Evolutionary conservation across 2,888 invertebrate species (phyloP), one percentile per base, ranked within the genome.

Genomic region (Diogma glabrata): DNA sequence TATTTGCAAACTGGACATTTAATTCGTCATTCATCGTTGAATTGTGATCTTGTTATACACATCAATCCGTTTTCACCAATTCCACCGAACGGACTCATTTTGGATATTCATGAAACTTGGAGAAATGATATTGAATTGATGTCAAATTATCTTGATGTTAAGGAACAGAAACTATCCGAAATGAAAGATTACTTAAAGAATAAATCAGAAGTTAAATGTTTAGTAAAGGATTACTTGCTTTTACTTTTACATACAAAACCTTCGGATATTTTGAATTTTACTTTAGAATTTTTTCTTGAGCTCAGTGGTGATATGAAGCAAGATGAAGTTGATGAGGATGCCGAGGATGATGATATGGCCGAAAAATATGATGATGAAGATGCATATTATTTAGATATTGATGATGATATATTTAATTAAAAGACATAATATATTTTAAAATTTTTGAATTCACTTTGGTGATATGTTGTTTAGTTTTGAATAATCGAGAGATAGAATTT

Each of bases 231-330:
- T 43, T 68, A 59, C 33, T 57, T 68, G 9, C 33, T 62, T 3
- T 60, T 59, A 53, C 52, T 66, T 28, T 52, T 68, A 5, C 62
- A 64, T 36, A 63, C 61, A 10, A 67, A 65, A 48, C 67, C 68
- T 16, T 48, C 43, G 14, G 61, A 61, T 52, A 59, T 66, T 7
- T 53, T 65, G 4, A 61, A 64, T 48, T 67, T 66, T 47, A 60
- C 64, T 9, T 36, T 48, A 43, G 49, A 47, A 19, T 53, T 47
- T 17, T 52, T 50, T 20, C 52, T 43, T 12, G 53, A 28, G 47
- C 54, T 57, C n/a, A 10, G 23, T 43, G 43, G 43, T n/a, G 43
- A 43, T 43, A 23, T 22, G n/a, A n/a, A n/a, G 6, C 43, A 43
- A 22, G 23, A 22, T 22, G 43, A 22, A 43, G 10, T 14, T 9